Conservation (phyloP, 2,113 vertebrate species). For the Guaruba guarouba region DNA sequence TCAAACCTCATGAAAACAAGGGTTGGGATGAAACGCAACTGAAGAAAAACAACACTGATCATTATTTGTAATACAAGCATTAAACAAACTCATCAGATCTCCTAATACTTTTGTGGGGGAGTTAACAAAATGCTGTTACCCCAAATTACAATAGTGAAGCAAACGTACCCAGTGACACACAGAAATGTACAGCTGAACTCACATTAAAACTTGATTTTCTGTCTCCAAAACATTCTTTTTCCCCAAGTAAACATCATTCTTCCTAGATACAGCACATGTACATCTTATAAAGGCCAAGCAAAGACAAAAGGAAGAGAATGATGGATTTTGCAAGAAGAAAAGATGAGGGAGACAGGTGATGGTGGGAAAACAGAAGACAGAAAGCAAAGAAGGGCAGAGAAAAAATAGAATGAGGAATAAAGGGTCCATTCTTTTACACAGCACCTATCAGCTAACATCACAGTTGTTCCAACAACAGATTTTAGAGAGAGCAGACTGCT, state of each 20-base stretch:
- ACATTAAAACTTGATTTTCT: neutral
- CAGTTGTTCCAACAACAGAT: neutral
- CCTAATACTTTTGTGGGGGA: neutral
- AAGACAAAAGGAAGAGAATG: neutral
- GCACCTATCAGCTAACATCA: neutral
- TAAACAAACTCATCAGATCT: neutral
- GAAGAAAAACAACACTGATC: neutral
- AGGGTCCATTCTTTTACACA: neutral
- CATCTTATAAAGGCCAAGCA: neutral
- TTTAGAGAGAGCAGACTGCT: neutral
- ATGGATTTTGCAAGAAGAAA: neutral
- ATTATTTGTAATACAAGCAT: neutral
- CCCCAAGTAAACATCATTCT: neutral
- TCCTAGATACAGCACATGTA: neutral
- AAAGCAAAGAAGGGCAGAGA: neutral
- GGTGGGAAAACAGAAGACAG: neutral
- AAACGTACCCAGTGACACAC: neutral
- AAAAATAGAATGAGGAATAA: neutral
- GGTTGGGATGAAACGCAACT: neutral
- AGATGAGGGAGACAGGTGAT: neutral
- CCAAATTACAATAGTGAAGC: neutral
- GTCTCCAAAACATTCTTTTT: neutral
- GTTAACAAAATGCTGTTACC: neutral
- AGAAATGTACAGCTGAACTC: neutral
- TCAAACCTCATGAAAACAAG: neutral